Base-by-base conservation (phyloP, 1,140 invertebrate genomes). In the Meloidogyne hapla region DNA sequence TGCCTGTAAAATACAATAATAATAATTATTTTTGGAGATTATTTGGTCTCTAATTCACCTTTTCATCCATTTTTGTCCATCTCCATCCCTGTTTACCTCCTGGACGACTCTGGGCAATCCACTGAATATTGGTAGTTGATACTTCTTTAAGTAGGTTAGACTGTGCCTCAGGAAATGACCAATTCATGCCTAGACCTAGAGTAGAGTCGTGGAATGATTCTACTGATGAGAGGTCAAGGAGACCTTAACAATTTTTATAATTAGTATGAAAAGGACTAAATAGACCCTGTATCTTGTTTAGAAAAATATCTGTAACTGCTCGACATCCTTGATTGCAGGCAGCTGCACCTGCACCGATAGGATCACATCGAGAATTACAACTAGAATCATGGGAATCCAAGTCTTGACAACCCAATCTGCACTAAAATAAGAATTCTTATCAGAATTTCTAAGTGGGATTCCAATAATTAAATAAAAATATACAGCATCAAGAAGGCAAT, bases 271-370 rank as follows among this genome's bases (percentile, higher is more conserved):
- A 80, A 5, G n/a, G n/a, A 75, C 38, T 26, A 28, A 13, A 40
- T n/a, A 18, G 74, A 80, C 81, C 26, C 64, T 82, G 81, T 40
- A 82, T 83, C 56, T 82, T 83, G 42, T 83, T 69, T 1, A 83
- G 45, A 45, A 82, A 82, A 23, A 84, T 71, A 23, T 83, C 82
- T 5, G 81, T 65, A 45, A 82, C 68, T 21, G 81, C 81, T 23
- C 82, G 66, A n/a, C 81, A 82, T 10, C 81, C 81, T 70, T 83
- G 81, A 25, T 70, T 62, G 42, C 81, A 82, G 5, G 62, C 33
- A 13, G 28, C 38, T n/a, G 66, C 48, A 6, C 64, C 64, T 13
- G 66, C 45, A 12, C 61, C 80, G 1, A 67, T 38, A n/a, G 75
- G 68, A 42, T 75, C 75, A 67, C 81, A 82, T 4, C 79, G 72